A percentile compares a stretch with the other conserved stretches of the same genome.
These are phyloP conservation scores for Cantharis nigra DNA, from an alignment of 2,888 invertebrate species.

Conservation along the genomic window DNA sequence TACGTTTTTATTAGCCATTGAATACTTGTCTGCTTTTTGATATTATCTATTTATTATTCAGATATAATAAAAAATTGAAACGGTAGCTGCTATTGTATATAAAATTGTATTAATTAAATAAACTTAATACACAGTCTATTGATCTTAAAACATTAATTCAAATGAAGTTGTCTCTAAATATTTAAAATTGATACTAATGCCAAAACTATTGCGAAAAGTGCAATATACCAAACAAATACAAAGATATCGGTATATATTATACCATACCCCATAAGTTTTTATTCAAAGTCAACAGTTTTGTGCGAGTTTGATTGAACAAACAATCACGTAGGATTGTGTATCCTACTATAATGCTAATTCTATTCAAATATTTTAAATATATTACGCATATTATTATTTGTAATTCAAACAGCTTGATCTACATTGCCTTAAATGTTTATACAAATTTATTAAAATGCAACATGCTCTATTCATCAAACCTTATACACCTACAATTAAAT, in stretches of 20 bases:
- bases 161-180: neutral
- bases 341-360: slow-evolving; percentile 20
- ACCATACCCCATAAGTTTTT: neutral
- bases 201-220: neutral
- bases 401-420: slow-evolving; percentile 3
- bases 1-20: neutral
- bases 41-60: neutral
- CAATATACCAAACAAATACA: neutral
- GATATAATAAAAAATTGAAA: neutral
- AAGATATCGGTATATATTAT: neutral
- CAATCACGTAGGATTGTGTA: slow-evolving; percentile 10
- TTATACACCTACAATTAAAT: slow-evolving; percentile 1
- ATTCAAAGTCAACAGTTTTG: neutral
- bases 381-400: slow-evolving; percentile 1
- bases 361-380: slow-evolving; percentile 11
- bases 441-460: slow-evolving; percentile 1
- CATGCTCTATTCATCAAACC: neutral
- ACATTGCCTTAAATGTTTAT: slow-evolving; percentile 1
- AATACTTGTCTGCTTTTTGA: neutral
- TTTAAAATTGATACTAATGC: neutral
- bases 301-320: slow-evolving; percentile 16
- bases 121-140: neutral
- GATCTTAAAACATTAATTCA: neutral
- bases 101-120: neutral
- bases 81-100: neutral